phyloP scores from a whole-genome alignment of 2,888 invertebrate genomes.

The Lasioglossum marginatum region DNA sequence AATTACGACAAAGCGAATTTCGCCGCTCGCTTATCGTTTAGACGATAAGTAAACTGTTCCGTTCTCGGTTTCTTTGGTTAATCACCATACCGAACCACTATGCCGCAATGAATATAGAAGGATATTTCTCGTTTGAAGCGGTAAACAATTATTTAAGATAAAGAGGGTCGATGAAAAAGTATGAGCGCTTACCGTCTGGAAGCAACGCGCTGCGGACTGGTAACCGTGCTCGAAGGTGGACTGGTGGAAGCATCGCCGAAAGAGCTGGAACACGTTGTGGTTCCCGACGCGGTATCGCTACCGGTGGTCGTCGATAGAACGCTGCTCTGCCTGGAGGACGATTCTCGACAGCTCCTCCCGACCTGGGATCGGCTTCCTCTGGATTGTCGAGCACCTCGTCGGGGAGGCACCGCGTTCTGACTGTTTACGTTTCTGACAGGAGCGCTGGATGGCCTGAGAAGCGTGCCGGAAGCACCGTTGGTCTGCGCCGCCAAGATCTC shows the following conservation, averaged over 20 bases:
- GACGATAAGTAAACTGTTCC: too few species aligned
- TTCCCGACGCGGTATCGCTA: constrained; percentile 68
- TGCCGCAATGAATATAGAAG: too few species aligned
- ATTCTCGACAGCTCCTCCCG: constrained; percentile 45
- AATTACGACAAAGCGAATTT: too few species aligned
- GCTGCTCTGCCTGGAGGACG: constrained; percentile 67
- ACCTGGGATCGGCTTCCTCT: constrained; percentile 42
- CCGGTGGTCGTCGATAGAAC: constrained; percentile 69
- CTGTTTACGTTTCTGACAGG: constrained; percentile 63
- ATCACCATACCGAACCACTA: too few species aligned
- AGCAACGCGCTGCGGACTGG: constrained; percentile 76
- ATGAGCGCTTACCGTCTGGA: constrained; percentile 70
- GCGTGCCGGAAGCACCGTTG: constrained; percentile 73
- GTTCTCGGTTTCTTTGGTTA: background rate
- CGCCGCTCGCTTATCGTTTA: too few species aligned
- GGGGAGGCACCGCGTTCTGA: constrained; percentile 39
- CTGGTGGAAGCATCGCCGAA: constrained; percentile 72
- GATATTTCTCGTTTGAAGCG: too few species aligned
- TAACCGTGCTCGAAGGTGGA: constrained; percentile 73
- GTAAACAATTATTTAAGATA: too few species aligned
- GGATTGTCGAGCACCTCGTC: constrained; percentile 61
- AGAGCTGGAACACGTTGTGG: constrained; percentile 72
- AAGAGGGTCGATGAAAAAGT: background rate
- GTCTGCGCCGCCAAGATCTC: constrained; percentile 82
- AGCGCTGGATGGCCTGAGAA: constrained; percentile 78